A percentile compares a stretch with the other conserved stretches of the same genome.
Evolutionary conservation across 1,140 invertebrate genomes (phyloP).

Genomic region (Brachionus rotundiformis): DNA sequence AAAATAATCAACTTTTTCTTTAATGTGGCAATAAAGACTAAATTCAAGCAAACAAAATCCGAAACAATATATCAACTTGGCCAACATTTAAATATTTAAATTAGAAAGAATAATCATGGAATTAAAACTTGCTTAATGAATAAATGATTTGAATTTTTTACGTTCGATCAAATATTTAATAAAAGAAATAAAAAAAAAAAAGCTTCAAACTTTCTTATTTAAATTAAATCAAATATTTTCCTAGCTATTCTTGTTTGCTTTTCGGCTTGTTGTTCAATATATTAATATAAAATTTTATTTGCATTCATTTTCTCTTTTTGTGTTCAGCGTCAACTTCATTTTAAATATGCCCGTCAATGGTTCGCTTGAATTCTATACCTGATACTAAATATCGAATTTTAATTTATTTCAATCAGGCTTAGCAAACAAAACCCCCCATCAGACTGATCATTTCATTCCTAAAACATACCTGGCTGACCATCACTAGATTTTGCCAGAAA

Average conservation of each 20-base stretch:
- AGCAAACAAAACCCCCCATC: not conserved
- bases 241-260: conserved; percentile 43
- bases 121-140: conserved; percentile 19
- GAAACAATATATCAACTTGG: not conserved
- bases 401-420: not conserved
- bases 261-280: conserved; percentile 46
- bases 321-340: not conserved
- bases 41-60: not conserved
- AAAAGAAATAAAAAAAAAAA: conserved; percentile 31
- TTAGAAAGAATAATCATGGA: conserved; percentile 21
- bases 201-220: conserved; percentile 21
- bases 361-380: not conserved
- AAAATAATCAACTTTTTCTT: not conserved
- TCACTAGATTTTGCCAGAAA: no score
- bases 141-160: conserved; percentile 19
- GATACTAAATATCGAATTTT: not conserved
- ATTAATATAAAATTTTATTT: conserved; percentile 1
- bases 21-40: conserved; percentile 3
- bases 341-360: conserved; percentile 7
- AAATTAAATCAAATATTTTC: conserved; percentile 48
- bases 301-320: not conserved
- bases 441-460: no score
- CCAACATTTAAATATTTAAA: conserved; percentile 32
- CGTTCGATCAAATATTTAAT: conserved; percentile 38
- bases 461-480: no score